phyloP scores from a whole-genome alignment of 2,113 vertebrate species.

The Mobula hypostoma region DNA sequence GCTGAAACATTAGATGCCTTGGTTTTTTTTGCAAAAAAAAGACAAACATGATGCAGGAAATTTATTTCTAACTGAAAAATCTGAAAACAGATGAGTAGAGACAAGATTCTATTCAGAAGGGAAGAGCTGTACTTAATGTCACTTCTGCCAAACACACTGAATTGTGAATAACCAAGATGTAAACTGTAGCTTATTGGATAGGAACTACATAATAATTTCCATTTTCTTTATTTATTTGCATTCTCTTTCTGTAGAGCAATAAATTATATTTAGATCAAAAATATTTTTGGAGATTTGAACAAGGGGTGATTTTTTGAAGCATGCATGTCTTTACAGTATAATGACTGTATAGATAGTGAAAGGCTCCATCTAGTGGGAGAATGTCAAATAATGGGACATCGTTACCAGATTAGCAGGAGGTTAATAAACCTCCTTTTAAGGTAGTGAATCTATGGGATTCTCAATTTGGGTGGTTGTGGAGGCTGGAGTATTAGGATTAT shows the following conservation, averaged over 20 bases:
- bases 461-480: too few species aligned
- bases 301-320: too few species aligned
- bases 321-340: too few species aligned
- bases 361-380: too few species aligned
- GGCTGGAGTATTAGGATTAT: too few species aligned
- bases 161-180: background rate
- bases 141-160: background rate
- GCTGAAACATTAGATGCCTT: background rate
- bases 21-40: background rate
- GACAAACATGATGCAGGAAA: background rate
- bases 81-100: background rate
- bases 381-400: too few species aligned
- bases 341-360: too few species aligned
- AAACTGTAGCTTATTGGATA: background rate
- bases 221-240: background rate
- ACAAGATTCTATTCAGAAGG: background rate
- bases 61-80: background rate
- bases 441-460: too few species aligned
- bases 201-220: background rate
- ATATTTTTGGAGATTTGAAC: too few species aligned
- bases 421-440: too few species aligned
- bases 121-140: background rate
- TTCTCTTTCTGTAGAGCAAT: background rate
- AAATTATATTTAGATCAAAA: too few species aligned
- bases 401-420: too few species aligned